phyloP scores from a whole-genome alignment of 2,113 vertebrate species.

The Irena cyanogastra region DNA sequence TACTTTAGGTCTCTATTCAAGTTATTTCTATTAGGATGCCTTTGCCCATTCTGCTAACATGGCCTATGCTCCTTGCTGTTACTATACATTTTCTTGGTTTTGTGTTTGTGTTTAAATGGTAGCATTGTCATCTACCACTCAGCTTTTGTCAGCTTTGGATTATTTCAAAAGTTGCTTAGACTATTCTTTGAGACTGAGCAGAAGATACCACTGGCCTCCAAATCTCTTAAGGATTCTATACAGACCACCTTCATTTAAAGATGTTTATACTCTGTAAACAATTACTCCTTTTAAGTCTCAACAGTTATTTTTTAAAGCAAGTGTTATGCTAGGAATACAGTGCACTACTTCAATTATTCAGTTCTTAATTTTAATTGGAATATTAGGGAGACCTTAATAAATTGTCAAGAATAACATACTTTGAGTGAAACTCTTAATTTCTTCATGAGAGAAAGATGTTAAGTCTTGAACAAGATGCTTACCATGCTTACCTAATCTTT shows the following conservation, averaged over 20 bases:
- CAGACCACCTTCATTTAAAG: neutral
- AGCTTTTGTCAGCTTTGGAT: neutral
- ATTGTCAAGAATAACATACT: neutral
- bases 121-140: neutral
- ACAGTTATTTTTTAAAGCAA: neutral
- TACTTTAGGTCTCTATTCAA: neutral
- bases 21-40: neutral
- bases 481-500: neutral
- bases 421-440: neutral
- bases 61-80: neutral
- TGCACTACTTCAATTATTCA: accelerated
- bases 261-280: neutral
- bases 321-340: neutral
- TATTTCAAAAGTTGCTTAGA: neutral
- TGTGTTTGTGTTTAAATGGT: neutral
- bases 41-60: neutral
- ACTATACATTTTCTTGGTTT: neutral
- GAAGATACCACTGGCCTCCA: neutral
- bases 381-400: neutral
- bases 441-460: neutral
- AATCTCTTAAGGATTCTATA: neutral
- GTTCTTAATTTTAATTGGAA: neutral
- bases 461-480: neutral
- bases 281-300: neutral
- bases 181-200: neutral